Evolutionary conservation across 1,140 invertebrate genomes (phyloP), one percentile per base, ranked within the genome.

Genomic region (Drosophila azteca): DNA sequence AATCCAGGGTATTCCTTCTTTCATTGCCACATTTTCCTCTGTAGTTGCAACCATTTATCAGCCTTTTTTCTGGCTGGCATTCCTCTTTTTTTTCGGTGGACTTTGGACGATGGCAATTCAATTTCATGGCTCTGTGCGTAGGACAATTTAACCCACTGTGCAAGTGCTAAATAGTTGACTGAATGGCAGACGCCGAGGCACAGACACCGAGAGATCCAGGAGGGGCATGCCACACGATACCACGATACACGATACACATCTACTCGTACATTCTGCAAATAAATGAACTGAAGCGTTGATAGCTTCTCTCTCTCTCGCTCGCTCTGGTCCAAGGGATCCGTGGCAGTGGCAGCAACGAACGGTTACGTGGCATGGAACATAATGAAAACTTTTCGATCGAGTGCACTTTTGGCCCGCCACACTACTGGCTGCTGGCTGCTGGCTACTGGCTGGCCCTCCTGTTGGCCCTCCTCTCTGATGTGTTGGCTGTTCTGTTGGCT

Each of bases 381-480:
- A 87, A 87, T 87, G 82, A 87, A 87, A 87, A 87, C 66, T 87
- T 87, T 87, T 85, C 82, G 82, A 87, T 87, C 82, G 82, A 87
- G 79, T 87, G 82, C 82, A 87, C 76, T 87, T 78, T 73, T 59
- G 54, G 61, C 58, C 53, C 17, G 17, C 53, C 17, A 1, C 59
- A 67, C 77, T 22, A 68, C 64, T 31, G 55, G 51, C 49, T 20
- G 0, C n/a, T n/a, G 44, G 59, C 64, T 49, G 26, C 55, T 59
- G 31, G 31, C 8, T 9, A 59, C 24, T 49, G 45, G 60, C 13
- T 48, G 53, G 43, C 53, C 48, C 15, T 49, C 24, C 24, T 6
- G 17, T 20, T 20, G 17, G 17, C 17, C 24, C 24, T 24, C 22
- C 22, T 5, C 24, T 48, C 48, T 31, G 61, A 41, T 69, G 46